phyloP scores from a whole-genome alignment of 2,888 invertebrate genomes.

The Clepsis dumicolana region DNA sequence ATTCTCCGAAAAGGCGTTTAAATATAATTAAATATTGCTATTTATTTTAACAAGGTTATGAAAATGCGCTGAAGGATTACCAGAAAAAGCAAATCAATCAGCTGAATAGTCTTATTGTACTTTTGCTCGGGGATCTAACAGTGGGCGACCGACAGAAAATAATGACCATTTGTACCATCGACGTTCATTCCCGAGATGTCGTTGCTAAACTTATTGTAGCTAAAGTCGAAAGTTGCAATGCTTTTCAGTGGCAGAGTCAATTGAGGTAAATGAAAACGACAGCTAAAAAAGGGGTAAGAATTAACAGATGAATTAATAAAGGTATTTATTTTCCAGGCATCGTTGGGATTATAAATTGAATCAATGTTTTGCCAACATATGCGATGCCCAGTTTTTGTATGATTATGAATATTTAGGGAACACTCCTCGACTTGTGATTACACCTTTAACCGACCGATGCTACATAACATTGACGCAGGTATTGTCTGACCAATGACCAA shows the following conservation, averaged over 20 bases:
- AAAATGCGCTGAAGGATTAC: conserved; percentile 96
- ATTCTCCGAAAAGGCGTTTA: neutral
- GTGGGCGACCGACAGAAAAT: conserved; percentile 96
- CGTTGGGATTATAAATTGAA: conserved; percentile 93
- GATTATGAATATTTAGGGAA: conserved; percentile 98
- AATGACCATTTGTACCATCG: conserved; percentile 98
- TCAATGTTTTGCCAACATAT: conserved; percentile 97
- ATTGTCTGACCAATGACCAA: conserved; percentile 20
- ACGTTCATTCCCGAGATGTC: conserved; percentile 97
- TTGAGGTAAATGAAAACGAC: conserved; percentile 81
- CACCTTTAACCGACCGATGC: conserved; percentile 97
- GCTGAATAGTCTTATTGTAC: conserved; percentile 92
- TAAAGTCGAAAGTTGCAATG: conserved; percentile 92
- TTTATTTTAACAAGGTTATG: conserved; percentile 86
- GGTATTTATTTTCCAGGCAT: conserved; percentile 69
- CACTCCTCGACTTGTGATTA: conserved; percentile 96
- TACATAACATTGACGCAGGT: conserved; percentile 97
- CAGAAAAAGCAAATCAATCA: conserved; percentile 95
- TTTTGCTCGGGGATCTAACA: conserved; percentile 93
- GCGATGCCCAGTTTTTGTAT: conserved; percentile 97
- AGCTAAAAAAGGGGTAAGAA: neutral
- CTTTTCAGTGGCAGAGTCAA: conserved; percentile 97
- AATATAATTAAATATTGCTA: conserved; percentile 5
- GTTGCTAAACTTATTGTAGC: conserved; percentile 94
- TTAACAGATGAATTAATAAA: neutral